Evolutionary conservation across 2,888 invertebrate species (phyloP).

Genomic region (Drosophila mayaguana): DNA sequence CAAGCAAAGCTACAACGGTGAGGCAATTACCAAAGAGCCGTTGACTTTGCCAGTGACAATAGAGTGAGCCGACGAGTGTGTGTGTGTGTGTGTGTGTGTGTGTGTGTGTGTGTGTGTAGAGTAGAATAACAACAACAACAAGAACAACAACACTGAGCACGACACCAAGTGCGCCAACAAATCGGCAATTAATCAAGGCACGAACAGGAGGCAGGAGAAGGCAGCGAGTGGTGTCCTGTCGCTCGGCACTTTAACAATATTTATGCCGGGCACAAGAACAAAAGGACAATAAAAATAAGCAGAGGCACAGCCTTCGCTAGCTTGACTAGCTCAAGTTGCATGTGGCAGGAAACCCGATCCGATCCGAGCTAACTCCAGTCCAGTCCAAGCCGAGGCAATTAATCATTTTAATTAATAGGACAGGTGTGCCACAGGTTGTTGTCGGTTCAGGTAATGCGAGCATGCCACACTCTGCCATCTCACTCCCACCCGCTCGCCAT

Average conservation of each 20-base stretch:
- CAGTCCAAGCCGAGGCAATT: slow-evolving; percentile 43
- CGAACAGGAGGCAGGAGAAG: slow-evolving; percentile 25
- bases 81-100: slow-evolving; percentile 1
- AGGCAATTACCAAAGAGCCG: slow-evolving; percentile 76
- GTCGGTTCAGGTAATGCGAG: slow-evolving; percentile 53
- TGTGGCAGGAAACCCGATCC: slow-evolving; percentile 54
- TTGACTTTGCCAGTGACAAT: slow-evolving; percentile 67
- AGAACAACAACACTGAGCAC: slow-evolving; percentile 42
- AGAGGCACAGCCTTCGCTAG: slow-evolving; percentile 23
- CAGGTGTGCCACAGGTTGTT: slow-evolving; percentile 80
- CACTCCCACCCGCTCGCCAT: slow-evolving; percentile 48
- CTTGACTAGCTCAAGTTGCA: slow-evolving; percentile 50
- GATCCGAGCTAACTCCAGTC: slow-evolving; percentile 27
- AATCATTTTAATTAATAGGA: slow-evolving; percentile 81
- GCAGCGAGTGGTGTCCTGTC: slow-evolving; percentile 44
- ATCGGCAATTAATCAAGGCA: slow-evolving; percentile 78
- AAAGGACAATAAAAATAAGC: slow-evolving; percentile 50
- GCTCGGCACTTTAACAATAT: slow-evolving; percentile 75
- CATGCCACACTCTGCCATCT: slow-evolving; percentile 23
- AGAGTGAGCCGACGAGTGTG: slow-evolving; percentile 37
- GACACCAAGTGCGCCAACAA: slow-evolving; percentile 73
- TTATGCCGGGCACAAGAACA: slow-evolving; percentile 60
- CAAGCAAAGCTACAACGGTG: slow-evolving; percentile 76
- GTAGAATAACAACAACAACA: slow-evolving; percentile 3
- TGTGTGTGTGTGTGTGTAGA: slow-evolving; percentile 7